A percentile compares a stretch with the other conserved stretches of the same genome.
phyloP scores from a whole-genome alignment of 2,888 invertebrate species.

The Drosophila longiperda region DNA sequence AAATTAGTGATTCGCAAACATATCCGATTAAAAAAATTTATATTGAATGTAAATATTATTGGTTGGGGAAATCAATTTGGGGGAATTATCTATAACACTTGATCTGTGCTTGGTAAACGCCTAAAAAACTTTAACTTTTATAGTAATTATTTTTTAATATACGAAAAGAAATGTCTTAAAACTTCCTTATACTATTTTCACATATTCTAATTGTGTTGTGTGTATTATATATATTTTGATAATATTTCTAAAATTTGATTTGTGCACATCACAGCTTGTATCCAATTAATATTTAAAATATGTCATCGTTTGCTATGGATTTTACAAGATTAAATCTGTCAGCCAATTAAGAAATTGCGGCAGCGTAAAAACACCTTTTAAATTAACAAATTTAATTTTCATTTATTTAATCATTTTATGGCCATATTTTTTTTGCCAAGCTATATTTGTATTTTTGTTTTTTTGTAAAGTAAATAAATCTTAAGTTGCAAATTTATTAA shows the following conservation, averaged over 20 bases:
- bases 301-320: not conserved
- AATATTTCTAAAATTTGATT: not conserved
- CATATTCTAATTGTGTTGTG: not conserved
- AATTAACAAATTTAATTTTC: too few species aligned
- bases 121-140: rapidly evolving
- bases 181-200: not conserved
- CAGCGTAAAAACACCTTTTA: not conserved
- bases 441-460: not conserved
- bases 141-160: not conserved
- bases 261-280: not conserved
- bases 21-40: not conserved
- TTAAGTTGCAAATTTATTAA: not conserved
- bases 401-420: too few species aligned
- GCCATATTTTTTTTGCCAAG: not conserved
- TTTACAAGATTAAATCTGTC: not conserved
- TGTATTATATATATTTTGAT: not conserved
- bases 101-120: not conserved
- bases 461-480: not conserved
- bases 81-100: not conserved
- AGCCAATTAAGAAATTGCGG: not conserved
- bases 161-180: not conserved
- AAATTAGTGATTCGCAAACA: not conserved
- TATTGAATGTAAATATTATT: not conserved
- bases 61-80: not conserved
- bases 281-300: not conserved